A percentile compares a stretch with the other conserved stretches of the same genome.
Conservation (phyloP, 2,113 vertebrate genomes). For the Stomatorhinus ivindoensis region DNA sequence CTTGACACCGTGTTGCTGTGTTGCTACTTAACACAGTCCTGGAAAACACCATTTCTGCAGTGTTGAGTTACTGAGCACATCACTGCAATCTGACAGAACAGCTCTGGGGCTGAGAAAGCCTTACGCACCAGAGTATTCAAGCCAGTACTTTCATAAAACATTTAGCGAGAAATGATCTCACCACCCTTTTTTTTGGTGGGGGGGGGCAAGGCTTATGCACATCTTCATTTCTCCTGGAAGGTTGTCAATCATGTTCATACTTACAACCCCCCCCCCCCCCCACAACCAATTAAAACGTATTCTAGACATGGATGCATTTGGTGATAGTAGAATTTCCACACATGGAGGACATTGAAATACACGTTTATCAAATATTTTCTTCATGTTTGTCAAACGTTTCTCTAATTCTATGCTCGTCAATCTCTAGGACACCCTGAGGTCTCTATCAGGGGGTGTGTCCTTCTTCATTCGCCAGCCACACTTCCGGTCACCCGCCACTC, state of each 20-base stretch:
- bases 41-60: conserved; percentile 10
- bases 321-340: not conserved
- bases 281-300: not conserved
- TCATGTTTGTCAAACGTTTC: not conserved
- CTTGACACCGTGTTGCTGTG: not conserved
- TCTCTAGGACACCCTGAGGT: not conserved
- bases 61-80: conserved; percentile 19
- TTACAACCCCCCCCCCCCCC: not conserved
- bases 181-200: conserved; percentile 51
- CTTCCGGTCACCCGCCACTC: not conserved
- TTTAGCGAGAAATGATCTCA: conserved; percentile 68
- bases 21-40: not conserved
- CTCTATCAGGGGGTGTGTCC: not conserved
- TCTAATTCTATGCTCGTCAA: not conserved
- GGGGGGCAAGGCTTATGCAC: conserved; percentile 32
- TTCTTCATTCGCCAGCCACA: not conserved
- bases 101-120: conserved; percentile 30
- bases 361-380: not conserved
- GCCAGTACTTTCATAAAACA: conserved; percentile 62
- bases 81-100: conserved; percentile 32
- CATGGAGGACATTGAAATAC: not conserved
- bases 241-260: not conserved
- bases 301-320: not conserved
- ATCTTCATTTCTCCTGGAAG: not conserved
- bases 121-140: conserved; percentile 54